Conservation (phyloP, 2,888 invertebrate species). For the Lasius platythorax region DNA sequence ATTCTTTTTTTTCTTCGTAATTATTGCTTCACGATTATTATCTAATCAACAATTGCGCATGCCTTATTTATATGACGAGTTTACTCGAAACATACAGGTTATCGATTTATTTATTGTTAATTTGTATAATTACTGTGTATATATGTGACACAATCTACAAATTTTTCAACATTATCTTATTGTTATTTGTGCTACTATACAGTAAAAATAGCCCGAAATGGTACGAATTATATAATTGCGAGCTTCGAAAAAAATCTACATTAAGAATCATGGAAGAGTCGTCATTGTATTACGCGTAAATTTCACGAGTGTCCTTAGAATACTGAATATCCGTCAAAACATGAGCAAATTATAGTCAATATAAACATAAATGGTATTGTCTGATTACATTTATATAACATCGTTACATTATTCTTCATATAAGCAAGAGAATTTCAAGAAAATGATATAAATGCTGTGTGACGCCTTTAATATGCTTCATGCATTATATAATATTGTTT, state of each 20-base stretch:
- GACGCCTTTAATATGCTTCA: neutral
- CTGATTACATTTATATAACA: slow-evolving; percentile 17
- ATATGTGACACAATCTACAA: neutral
- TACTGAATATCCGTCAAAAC: neutral
- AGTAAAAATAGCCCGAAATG: neutral
- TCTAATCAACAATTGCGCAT: neutral
- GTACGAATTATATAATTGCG: neutral
- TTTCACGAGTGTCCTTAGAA: neutral
- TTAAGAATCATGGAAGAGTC: neutral
- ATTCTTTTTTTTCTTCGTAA: neutral
- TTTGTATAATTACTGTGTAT: neutral
- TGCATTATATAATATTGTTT: slow-evolving; percentile 25
- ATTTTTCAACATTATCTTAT: neutral
- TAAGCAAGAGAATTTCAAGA: neutral
- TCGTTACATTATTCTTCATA: neutral
- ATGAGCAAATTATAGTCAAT: neutral
- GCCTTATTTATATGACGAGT: neutral
- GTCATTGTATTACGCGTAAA: neutral
- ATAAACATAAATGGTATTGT: neutral
- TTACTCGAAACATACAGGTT: neutral
- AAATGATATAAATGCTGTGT: slow-evolving; percentile 1
- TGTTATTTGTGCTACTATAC: neutral
- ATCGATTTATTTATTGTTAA: neutral
- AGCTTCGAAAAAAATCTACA: neutral
- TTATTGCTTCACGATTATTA: neutral